Base-by-base conservation (phyloP, 1,140 invertebrate genomes). In the Bombus superbus region DNA sequence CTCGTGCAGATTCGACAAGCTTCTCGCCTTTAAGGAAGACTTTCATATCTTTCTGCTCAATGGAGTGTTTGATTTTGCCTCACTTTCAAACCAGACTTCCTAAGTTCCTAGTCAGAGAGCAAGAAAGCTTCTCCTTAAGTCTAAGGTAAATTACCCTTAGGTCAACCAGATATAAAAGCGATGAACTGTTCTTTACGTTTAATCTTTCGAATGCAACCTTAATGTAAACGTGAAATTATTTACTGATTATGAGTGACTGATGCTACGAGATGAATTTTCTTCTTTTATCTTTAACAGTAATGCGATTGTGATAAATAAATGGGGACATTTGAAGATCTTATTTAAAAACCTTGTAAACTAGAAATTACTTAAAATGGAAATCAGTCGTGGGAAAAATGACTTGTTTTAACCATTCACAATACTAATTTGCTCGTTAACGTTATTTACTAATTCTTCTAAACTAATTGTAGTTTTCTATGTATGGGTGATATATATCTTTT, bases 51-150 rank as follows among this genome's bases (percentile, higher is more conserved):
- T 75, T 75, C 44, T 28, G 25, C 32, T 74, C 22, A 47, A 71
- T 82, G 69, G 47, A 22, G 40, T 62, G 25, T 75, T 75, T 82
- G n/a, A 74, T 62, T 82, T 82, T 82, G 8, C n/a, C 40, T 82
- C 53, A 74, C 80, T 74, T 82, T 82, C 80, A 82, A 44, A 28
- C 40, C 57, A 64, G 53, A 66, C 71, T 59, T 72, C 38, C 35
- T 53, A 53, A 53, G 47, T 53, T 53, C 18, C 47, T 42, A 64
- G 28, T 75, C 44, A n/a, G 22, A 6, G 18, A 42, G 9, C 40
- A 75, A 64, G 72, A 62, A 82, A 82, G 53, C 80, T 64, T 44
- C 80, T 42, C 38, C 69, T 62, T 82, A 47, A 44, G 53, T 72
- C 40, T 44, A 42, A 64, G 57, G 81, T 64, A 42, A 82, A 74